Conservation (phyloP, 1,140 invertebrate species). For the Coelopa frigida region DNA sequence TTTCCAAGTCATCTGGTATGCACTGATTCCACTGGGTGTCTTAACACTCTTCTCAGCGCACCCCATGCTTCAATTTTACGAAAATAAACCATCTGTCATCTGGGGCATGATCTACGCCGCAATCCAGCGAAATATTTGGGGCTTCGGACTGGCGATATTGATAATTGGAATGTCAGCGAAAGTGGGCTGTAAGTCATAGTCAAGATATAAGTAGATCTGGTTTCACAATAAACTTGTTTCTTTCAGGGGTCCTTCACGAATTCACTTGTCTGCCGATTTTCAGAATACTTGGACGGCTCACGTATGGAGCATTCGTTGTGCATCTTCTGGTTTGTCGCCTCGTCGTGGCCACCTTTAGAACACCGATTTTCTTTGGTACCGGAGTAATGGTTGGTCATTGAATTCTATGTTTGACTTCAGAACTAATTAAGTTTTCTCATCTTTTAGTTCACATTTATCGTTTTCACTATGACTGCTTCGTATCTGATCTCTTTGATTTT, state of each 20-base stretch:
- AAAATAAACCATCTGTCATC: slow-evolving; percentile 20
- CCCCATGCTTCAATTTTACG: slow-evolving; percentile 37
- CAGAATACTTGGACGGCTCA: slow-evolving; percentile 35
- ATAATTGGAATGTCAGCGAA: slow-evolving; percentile 33
- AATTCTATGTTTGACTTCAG: neutral
- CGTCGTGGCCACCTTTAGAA: slow-evolving; percentile 29
- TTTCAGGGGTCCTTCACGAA: slow-evolving; percentile 33
- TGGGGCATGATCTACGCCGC: slow-evolving; percentile 38
- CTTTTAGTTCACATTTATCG: slow-evolving; percentile 32
- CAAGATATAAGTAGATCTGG: neutral
- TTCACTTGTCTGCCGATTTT: slow-evolving; percentile 36
- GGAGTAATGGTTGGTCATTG: slow-evolving; percentile 29
- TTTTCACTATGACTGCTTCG: slow-evolving; percentile 32
- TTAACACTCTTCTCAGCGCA: slow-evolving; percentile 34
- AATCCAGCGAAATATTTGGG: slow-evolving; percentile 35
- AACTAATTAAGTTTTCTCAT: neutral
- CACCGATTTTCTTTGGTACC: slow-evolving; percentile 33
- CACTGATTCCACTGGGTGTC: slow-evolving; percentile 26
- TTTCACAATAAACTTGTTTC: neutral
- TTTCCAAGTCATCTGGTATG: slow-evolving; percentile 33
- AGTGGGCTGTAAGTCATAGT: slow-evolving; percentile 34
- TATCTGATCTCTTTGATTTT: slow-evolving; percentile 33
- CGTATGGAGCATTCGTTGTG: slow-evolving; percentile 37
- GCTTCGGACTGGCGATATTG: slow-evolving; percentile 26
- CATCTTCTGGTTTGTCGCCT: slow-evolving; percentile 32